phyloP scores from a whole-genome alignment of 92 coral and sea anemone genomes.

The Porites rus region DNA sequence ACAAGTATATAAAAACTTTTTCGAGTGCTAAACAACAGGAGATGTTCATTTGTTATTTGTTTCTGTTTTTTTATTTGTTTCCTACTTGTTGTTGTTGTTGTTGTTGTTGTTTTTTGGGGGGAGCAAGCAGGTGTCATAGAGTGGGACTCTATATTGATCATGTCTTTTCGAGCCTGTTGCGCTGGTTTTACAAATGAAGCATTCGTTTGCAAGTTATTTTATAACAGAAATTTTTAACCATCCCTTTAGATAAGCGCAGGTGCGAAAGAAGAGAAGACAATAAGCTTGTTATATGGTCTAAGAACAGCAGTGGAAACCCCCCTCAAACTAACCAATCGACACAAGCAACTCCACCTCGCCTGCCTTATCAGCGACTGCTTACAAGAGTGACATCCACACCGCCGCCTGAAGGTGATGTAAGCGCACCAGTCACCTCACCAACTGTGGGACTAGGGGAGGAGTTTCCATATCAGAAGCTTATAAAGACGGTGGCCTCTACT shows the following conservation, averaged over 20 bases:
- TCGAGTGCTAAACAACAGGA: too few relatives aligned
- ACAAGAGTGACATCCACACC: conserved; percentile 24
- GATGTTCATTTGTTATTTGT: too few relatives aligned
- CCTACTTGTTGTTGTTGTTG: too few relatives aligned
- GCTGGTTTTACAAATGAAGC: too few relatives aligned
- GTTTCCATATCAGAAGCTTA: conserved; percentile 40
- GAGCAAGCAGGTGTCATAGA: too few relatives aligned
- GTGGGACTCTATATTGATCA: too few relatives aligned
- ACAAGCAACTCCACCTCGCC: conserved; percentile 11
- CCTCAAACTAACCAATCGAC: conserved; percentile 6
- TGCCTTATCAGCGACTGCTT: conserved; percentile 45
- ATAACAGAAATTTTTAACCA: neutral
- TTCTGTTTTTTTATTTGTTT: too few relatives aligned
- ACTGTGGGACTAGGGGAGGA: neutral
- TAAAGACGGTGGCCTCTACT: neutral
- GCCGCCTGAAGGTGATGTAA: conserved; percentile 3
- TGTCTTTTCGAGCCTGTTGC: too few relatives aligned
- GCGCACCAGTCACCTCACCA: neutral
- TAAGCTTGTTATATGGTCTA: conserved; percentile 46
- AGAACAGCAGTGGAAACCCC: neutral
- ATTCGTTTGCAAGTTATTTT: neutral
- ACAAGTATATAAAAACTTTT: too few relatives aligned
- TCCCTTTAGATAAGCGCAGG: conserved; percentile 14
- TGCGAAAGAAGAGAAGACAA: conserved; percentile 43
- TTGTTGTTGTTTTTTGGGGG: too few relatives aligned